Percentiles rank a stretch among this genome's conserved stretches.
phyloP scores from a whole-genome alignment of 1,140 invertebrate species.

The Trinorchestia longiramus region DNA sequence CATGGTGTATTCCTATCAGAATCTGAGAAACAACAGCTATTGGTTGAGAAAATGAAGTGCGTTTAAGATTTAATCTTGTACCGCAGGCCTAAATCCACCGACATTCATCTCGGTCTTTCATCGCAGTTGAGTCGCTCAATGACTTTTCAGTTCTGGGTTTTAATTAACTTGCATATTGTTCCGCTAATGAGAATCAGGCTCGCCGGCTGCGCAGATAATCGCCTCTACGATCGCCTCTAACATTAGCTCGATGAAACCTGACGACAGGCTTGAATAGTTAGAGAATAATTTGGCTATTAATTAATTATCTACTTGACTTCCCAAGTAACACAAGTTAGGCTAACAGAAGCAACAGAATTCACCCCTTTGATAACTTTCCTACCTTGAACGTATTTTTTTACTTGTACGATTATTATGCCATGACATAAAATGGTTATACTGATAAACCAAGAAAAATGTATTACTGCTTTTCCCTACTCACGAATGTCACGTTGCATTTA shows the following conservation, averaged over 20 bases:
- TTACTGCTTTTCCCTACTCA: no score
- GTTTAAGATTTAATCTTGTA: not conserved
- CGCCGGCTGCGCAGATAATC: not conserved
- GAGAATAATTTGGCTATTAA: not conserved
- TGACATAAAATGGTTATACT: no score
- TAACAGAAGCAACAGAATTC: not conserved
- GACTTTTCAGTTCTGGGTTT: conserved; percentile 26
- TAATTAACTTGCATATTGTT: conserved; percentile 42
- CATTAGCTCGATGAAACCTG: not conserved
- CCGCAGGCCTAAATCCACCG: not conserved
- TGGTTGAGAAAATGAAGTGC: not conserved
- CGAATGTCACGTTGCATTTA: no score
- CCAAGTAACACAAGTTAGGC: not conserved
- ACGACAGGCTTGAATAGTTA: not conserved
- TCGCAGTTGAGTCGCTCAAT: not conserved
- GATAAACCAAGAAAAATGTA: no score
- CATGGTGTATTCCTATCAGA: not conserved
- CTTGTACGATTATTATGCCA: no score
- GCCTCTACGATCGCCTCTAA: not conserved
- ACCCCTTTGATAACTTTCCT: not conserved
- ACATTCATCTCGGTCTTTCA: conserved; percentile 8
- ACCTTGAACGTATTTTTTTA: no score
- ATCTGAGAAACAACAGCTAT: not conserved
- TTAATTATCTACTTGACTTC: not conserved
- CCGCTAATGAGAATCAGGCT: not conserved